phyloP scores from a whole-genome alignment of 1,140 invertebrate species.

The Drosophila sproati region DNA sequence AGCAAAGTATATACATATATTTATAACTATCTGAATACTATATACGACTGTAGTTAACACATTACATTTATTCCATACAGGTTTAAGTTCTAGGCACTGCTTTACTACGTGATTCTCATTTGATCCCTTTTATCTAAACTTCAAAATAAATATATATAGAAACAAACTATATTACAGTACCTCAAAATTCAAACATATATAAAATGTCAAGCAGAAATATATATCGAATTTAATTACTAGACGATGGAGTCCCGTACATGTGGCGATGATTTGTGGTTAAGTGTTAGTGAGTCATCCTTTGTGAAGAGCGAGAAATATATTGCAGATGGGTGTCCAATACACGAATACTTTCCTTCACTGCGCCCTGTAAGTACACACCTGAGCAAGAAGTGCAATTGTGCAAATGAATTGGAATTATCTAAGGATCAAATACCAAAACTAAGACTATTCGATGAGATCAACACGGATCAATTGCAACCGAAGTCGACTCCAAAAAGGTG shows the following conservation, averaged over 20 bases:
- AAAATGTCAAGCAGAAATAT: not conserved
- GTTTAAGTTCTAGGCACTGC: no score
- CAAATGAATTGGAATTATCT: not conserved
- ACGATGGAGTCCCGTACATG: not conserved
- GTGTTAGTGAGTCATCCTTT: not conserved
- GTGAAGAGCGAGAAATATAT: not conserved
- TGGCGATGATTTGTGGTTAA: constrained; percentile 18
- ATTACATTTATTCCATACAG: no score
- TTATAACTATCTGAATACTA: not conserved
- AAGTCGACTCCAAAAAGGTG: not conserved
- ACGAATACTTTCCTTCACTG: not conserved
- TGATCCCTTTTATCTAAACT: no score
- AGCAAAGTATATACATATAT: constrained; percentile 36
- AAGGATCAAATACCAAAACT: not conserved
- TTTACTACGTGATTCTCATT: no score
- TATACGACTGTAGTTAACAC: no score
- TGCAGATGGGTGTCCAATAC: no score
- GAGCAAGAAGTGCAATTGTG: not conserved
- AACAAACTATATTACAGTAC: no score
- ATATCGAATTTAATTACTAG: no score
- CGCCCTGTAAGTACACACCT: not conserved
- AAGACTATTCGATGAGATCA: not conserved
- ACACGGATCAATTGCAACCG: not conserved
- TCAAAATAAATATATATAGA: no score
- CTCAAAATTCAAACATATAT: no score